These are phyloP conservation scores for Eulemur mongoz DNA, from an alignment of 2,797 vertebrate genomes.

Conservation along the genomic window DNA sequence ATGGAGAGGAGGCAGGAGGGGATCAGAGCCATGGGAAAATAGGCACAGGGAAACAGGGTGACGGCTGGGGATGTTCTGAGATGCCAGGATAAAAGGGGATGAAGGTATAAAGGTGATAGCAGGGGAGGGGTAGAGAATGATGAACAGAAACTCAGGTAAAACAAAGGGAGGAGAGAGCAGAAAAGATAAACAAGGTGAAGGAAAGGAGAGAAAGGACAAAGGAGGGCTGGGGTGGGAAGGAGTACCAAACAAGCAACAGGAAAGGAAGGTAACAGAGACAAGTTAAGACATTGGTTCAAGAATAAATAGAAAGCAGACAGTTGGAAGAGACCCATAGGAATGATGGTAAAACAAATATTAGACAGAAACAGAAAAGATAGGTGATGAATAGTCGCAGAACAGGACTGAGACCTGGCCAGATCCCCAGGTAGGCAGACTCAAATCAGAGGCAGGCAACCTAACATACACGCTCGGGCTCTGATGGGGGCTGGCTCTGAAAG, in stretches of 20 bases:
- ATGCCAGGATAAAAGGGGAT: not conserved
- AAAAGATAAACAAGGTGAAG: not conserved
- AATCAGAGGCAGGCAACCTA: not conserved
- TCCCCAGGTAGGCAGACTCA: not conserved
- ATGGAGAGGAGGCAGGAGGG: conserved; percentile 6
- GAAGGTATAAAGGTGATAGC: not conserved
- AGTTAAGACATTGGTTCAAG: not conserved
- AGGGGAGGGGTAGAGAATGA: not conserved
- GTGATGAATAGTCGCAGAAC: not conserved
- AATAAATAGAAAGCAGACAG: not conserved
- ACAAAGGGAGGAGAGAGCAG: not conserved
- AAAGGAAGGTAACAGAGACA: not conserved
- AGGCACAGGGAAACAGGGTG: not conserved
- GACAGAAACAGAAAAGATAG: not conserved
- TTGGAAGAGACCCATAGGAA: not conserved
- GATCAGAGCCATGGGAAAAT: not conserved
- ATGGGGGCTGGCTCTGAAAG: not conserved
- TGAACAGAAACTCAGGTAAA: not conserved
- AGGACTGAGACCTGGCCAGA: not conserved
- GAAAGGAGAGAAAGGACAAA: not conserved
- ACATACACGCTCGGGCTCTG: not conserved
- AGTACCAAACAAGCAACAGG: not conserved
- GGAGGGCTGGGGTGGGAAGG: not conserved
- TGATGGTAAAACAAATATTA: not conserved
- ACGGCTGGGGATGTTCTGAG: not conserved